Conservation (phyloP, 2,113 vertebrate species). For the Columbina picui region DNA sequence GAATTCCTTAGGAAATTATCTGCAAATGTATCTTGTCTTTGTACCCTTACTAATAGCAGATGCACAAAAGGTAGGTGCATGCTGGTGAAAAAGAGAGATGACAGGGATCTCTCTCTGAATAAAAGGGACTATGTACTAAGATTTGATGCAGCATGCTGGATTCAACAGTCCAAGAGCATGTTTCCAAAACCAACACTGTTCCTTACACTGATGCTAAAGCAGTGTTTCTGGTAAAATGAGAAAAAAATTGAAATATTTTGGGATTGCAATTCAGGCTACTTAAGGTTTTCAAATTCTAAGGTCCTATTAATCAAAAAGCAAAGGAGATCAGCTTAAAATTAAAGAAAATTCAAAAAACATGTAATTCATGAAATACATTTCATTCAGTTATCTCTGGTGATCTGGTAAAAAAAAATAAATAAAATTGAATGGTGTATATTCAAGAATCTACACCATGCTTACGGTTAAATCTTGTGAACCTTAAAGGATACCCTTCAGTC, state of each 20-base stretch:
- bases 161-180: background rate
- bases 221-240: background rate
- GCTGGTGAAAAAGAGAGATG: background rate
- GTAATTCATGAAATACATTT: background rate
- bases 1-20: background rate
- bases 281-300: background rate
- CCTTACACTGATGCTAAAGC: rapidly evolving
- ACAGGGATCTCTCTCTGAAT: background rate
- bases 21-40: background rate
- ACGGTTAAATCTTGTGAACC: background rate
- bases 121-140: background rate
- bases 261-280: background rate
- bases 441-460: background rate
- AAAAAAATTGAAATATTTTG: background rate
- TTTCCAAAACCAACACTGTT: background rate
- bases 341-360: background rate
- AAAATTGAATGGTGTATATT: background rate
- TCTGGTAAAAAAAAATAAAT: background rate
- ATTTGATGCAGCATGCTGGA: background rate
- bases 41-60: background rate
- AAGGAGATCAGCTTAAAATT: background rate
- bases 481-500: background rate
- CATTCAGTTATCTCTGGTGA: background rate
- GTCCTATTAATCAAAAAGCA: background rate
- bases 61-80: background rate